Base-by-base conservation (phyloP, 2,888 invertebrate genomes). In the Argynnis bischoffii region DNA sequence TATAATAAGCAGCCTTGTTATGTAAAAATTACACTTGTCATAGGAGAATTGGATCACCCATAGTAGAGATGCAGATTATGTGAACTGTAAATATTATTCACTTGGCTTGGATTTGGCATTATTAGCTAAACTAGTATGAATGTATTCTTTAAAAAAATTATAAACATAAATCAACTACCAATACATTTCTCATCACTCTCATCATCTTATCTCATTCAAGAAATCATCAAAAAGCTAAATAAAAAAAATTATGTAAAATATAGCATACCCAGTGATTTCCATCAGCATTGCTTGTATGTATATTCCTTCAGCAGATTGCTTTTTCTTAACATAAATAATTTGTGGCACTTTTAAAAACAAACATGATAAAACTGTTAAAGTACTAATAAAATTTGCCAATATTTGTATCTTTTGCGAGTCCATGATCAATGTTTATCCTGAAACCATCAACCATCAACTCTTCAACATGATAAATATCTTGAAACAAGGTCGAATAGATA, bases 331-430 rank as follows among this genome's bases (percentile, higher is more conserved):
- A 67, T 94, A 95, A 72, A 95, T 84, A 71, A 98, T 97, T 90
- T 98, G 97, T 0, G 97, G 97, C 61, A 97, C 93, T 93, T 98
- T 98, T 75, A 96, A 89, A 74, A 97, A 93, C 63, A 97, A 90
- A 81, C 97, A 97, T 79, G 96, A 95, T 55, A 94, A 83, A 72
- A 98, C 96, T 55, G 97, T 97, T n/a, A 96, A 87, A 15, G 95
- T 81, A 82, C 97, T 97, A 64, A 97, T 83, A 2, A 74, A 55
- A 66, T 87, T 79, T 2, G 89, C 84, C 18, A 89, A 16, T 8
- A 75, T 57, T 18, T 82, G 74, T 21, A 81, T 59, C 0, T 80
- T 0, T 5, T 76, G 70, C 2, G 71, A 66, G 47, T 77, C 79
- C 86, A 87, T 88, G 16, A 69, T 79, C 72, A 54, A 8, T 50